Evolutionary conservation across 2,113 vertebrate genomes (phyloP), one percentile per base, ranked within the genome.

Genomic region (Solenodon paradoxus): DNA sequence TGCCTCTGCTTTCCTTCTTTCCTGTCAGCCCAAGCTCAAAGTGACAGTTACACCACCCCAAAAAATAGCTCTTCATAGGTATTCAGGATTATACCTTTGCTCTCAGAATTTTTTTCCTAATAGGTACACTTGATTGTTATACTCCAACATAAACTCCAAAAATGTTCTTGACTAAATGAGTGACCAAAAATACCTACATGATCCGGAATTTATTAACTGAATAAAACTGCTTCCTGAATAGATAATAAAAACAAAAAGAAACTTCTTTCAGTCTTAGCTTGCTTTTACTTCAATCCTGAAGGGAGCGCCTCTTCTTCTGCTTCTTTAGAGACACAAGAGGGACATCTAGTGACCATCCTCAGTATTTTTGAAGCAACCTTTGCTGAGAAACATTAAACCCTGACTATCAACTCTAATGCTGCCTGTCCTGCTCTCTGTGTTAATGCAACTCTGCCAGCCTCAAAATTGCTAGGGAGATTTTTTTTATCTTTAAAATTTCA

Each of bases 241-340:
- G 87, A 93, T 88, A 92, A 96, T 88, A 93, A 91, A 93, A 95
- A 92, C 82, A 91, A 84, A 97, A 96, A 96, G 83, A 96, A 98
- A 97, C 92, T 96, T 97, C 88, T 87, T 75, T 95, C 75, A 42
- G 45, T 90, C 85, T 94, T 90, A 82, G 94, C 61, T 97, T 96
- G 64, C 49, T 0, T 91, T 85, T 74, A 88, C 77, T 97, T 97
- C n/a, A 74, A 51, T 93, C 35, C 42, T 53, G 80, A 75, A 42
- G 35, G 74, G 64, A 91, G 55, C 49, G 42, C 79, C 22, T 12
- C 69, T 85, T 90, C 72, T 55, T 90, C 49, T 40, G 74, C 38
- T 49, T 93, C 79, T 98, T 98, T 85, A 64, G 97, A 98, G 97
- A 98, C 98, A 95, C 98, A 98, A 98, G 77, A 97, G 97, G 83